Evolutionary conservation across 2,113 vertebrate species (phyloP).

Genomic region (Ariopsis seemanni): DNA sequence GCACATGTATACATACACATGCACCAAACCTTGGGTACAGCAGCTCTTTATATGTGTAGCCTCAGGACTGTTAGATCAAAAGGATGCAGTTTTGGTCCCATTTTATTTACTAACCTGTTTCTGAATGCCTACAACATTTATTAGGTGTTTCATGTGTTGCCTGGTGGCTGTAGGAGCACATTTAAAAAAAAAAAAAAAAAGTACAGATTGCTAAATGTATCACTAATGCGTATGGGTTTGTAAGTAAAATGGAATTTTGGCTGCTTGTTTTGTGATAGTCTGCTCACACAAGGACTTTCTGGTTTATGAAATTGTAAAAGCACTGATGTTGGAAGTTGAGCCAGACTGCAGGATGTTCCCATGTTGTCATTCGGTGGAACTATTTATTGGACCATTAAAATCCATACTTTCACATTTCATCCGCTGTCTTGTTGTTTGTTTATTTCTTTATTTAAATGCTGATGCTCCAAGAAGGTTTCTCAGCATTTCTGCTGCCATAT

Average conservation of each 20-base stretch:
- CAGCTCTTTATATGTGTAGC: constrained; percentile 25
- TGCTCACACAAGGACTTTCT: constrained; percentile 15
- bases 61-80: constrained; percentile 35
- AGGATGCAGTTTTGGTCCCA: constrained; percentile 9
- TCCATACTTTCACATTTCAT: constrained; percentile 68
- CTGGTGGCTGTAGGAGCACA: not conserved
- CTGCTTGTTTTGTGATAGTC: constrained; percentile 38
- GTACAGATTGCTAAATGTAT: not conserved
- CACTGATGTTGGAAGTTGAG: constrained; percentile 64
- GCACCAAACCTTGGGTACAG: constrained; percentile 36
- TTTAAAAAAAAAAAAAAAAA: too few species aligned
- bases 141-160: not conserved
- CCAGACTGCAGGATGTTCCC: constrained; percentile 54
- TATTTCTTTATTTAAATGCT: not conserved
- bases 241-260: constrained; percentile 14
- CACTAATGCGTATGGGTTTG: not conserved
- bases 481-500: not conserved
- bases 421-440: not conserved
- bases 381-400: constrained; percentile 77
- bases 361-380: constrained; percentile 58
- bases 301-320: constrained; percentile 55
- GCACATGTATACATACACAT: not conserved
- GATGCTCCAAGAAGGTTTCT: not conserved
- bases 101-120: constrained; percentile 8
- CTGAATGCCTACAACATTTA: not conserved